A percentile compares a stretch with the other conserved stretches of the same genome.
Evolutionary conservation across 2,888 invertebrate species (phyloP).

Genomic region (Athalia rosae): DNA sequence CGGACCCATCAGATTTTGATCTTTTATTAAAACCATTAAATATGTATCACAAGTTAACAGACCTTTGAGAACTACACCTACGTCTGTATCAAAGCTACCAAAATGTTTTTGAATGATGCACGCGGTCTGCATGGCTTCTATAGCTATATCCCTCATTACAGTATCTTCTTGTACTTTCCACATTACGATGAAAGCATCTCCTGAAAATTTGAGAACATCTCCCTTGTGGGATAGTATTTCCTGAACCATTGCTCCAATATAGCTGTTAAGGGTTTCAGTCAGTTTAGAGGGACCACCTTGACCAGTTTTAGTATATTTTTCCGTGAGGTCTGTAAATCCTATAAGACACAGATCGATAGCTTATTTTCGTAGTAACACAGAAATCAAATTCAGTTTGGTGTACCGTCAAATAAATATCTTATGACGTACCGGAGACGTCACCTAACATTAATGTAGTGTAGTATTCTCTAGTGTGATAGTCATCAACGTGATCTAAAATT

Average conservation of each 20-base stretch:
- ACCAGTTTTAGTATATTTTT: slow-evolving; percentile 80
- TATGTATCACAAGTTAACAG: not conserved
- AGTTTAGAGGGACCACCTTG: slow-evolving; percentile 82
- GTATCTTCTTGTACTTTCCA: slow-evolving; percentile 78
- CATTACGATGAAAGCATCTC: slow-evolving; percentile 81
- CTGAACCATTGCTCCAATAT: slow-evolving; percentile 83
- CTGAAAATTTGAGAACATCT: slow-evolving; percentile 82
- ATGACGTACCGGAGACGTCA: slow-evolving; percentile 77
- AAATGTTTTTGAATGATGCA: slow-evolving; percentile 81
- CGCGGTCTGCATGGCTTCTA: slow-evolving; percentile 81
- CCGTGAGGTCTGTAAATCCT: slow-evolving; percentile 81
- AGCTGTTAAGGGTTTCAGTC: slow-evolving; percentile 82
- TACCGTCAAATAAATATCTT: not conserved
- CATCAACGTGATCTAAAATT: slow-evolving; percentile 77
- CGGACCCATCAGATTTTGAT: not conserved
- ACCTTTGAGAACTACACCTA: slow-evolving; percentile 79
- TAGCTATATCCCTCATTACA: slow-evolving; percentile 78
- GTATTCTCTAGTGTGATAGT: slow-evolving; percentile 76
- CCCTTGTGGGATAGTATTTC: slow-evolving; percentile 81
- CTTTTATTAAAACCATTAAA: not conserved
- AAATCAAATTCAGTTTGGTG: not conserved
- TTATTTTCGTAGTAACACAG: too few species aligned
- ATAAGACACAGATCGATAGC: slow-evolving; percentile 32
- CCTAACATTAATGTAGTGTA: slow-evolving; percentile 79
- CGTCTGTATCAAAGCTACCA: slow-evolving; percentile 78